phyloP scores from a whole-genome alignment of 2,797 vertebrate species.

The Euthynnus affinis region DNA sequence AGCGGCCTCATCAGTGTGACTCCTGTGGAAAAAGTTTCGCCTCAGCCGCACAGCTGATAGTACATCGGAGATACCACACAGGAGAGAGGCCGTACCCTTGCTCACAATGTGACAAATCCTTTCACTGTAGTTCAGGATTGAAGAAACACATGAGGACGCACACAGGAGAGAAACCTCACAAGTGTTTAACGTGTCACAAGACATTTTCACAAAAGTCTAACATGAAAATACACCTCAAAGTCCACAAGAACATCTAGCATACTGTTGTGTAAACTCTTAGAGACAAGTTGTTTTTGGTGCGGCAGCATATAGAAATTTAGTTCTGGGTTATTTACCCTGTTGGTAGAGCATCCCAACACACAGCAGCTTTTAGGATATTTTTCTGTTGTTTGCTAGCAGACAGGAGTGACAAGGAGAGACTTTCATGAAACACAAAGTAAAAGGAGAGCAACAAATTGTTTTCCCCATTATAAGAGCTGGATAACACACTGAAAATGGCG shows the following conservation, averaged over 20 bases:
- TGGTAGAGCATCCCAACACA: too few species aligned
- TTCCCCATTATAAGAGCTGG: too few species aligned
- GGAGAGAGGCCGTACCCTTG: constrained; percentile 20
- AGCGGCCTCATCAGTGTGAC: constrained; percentile 14
- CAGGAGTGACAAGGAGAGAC: too few species aligned
- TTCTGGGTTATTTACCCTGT: too few species aligned
- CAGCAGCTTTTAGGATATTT: too few species aligned
- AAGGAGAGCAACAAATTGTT: too few species aligned
- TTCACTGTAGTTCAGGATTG: constrained; percentile 10
- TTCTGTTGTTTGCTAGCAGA: too few species aligned
- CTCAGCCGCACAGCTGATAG: neutral
- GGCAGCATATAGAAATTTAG: too few species aligned
- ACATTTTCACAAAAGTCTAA: constrained; percentile 16
- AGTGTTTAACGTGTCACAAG: constrained; percentile 5
- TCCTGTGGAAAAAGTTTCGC: constrained; percentile 7
- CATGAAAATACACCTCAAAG: constrained; percentile 21
- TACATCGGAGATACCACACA: constrained; percentile 9
- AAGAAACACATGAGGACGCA: neutral
- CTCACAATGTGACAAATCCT: constrained; percentile 21
- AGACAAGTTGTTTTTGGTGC: neutral
- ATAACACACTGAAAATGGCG: too few species aligned
- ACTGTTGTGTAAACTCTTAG: neutral
- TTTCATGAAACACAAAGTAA: too few species aligned
- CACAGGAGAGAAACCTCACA: too few species aligned
- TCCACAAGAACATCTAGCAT: constrained; percentile 25